Percentiles rank a stretch among this genome's conserved stretches.
These are phyloP conservation scores for Seira ritae DNA, from an alignment of 2,888 invertebrate genomes.

Conservation along the genomic window DNA sequence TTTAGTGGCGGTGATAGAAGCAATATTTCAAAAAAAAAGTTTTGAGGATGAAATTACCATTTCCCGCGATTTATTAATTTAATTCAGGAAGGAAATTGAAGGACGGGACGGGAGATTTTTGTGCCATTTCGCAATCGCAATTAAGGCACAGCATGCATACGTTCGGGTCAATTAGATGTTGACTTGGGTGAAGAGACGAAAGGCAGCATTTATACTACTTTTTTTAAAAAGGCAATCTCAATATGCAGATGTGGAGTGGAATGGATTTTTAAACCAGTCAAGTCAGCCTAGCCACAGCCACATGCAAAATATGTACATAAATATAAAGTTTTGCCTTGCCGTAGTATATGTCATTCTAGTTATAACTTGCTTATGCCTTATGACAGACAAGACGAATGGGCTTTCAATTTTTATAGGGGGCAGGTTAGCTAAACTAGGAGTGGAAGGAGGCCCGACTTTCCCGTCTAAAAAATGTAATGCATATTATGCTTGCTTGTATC, in stretches of 20 bases:
- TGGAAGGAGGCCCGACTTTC: conserved; percentile 60
- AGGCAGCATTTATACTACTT: too few species aligned
- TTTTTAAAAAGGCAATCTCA: too few species aligned
- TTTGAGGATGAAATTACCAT: too few species aligned
- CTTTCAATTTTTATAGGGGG: conserved; percentile 53
- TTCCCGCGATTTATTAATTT: background rate
- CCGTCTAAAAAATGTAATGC: conserved; percentile 12
- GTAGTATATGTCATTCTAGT: too few species aligned
- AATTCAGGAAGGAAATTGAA: conserved; percentile 6
- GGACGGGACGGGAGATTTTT: background rate
- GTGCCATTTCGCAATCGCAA: background rate
- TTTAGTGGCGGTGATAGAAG: background rate
- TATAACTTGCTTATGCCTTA: background rate
- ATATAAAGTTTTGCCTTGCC: too few species aligned
- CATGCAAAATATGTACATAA: conserved; percentile 19
- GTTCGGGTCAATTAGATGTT: background rate
- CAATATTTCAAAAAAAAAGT: background rate
- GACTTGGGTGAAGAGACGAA: too few species aligned
- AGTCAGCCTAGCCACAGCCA: background rate
- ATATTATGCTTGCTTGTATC: background rate
- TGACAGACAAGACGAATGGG: conserved; percentile 69
- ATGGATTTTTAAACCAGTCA: too few species aligned
- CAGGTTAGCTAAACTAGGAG: conserved; percentile 59
- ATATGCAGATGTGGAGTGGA: too few species aligned
- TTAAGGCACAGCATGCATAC: conserved; percentile 2